Percentiles rank a stretch among this genome's conserved stretches.
Conservation (phyloP, 2,888 invertebrate species). For the Cheilosia scutellata region DNA sequence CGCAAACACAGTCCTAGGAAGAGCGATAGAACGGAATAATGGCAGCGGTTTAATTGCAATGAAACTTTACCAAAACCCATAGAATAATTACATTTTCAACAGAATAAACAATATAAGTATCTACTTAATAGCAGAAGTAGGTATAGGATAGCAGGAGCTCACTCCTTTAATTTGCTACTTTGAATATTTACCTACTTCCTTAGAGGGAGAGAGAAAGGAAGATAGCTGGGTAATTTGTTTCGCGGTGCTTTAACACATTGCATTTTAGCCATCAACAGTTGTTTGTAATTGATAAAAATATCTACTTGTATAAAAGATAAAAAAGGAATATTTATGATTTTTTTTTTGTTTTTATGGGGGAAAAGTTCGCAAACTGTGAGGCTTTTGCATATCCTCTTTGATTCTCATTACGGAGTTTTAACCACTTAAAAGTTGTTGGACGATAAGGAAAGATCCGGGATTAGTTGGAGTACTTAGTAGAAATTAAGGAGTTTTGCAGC, state of each 20-base stretch:
- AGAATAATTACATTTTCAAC: slow-evolving; percentile 61
- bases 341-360: not conserved
- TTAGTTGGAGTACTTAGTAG: not conserved
- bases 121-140: slow-evolving; percentile 34
- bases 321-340: slow-evolving; percentile 25
- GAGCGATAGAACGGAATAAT: slow-evolving; percentile 41
- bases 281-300: slow-evolving; percentile 36
- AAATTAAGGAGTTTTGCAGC: no score
- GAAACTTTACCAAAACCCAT: slow-evolving; percentile 25
- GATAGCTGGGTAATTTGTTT: not conserved
- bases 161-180: slow-evolving; percentile 18
- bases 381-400: slow-evolving; percentile 14
- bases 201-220: no score
- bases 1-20: slow-evolving; percentile 76
- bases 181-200: slow-evolving; percentile 3
- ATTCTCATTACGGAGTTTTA: slow-evolving; percentile 40
- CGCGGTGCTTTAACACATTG: not conserved
- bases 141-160: no score
- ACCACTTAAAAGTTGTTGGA: slow-evolving; percentile 28
- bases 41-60: slow-evolving; percentile 28
- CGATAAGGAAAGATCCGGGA: not conserved
- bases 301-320: not conserved
- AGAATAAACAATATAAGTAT: slow-evolving; percentile 36
- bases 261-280: slow-evolving; percentile 8
- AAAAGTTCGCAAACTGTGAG: slow-evolving; percentile 11